Conservation (phyloP, 2,113 vertebrate species). For the Dermatemys mawii region DNA sequence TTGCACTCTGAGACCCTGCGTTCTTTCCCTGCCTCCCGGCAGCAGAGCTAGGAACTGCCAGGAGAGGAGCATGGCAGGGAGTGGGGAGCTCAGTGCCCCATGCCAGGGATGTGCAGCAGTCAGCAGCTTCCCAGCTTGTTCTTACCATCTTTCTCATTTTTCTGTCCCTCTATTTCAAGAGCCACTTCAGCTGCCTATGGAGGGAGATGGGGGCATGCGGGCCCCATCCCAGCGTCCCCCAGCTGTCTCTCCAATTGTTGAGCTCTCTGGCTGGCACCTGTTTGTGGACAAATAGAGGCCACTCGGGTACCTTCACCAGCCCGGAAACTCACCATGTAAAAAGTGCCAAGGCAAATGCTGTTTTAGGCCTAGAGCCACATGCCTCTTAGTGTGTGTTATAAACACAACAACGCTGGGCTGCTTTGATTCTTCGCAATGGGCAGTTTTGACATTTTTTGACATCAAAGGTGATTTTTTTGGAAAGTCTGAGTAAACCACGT, state of each 20-base stretch:
- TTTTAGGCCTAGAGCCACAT: background rate
- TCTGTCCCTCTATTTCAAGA: background rate
- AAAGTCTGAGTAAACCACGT: accelerated
- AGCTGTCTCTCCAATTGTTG: accelerated
- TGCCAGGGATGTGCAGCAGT: background rate
- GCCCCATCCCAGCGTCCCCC: background rate
- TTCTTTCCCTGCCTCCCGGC: accelerated
- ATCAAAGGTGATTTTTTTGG: background rate
- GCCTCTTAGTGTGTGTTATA: background rate
- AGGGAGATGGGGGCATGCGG: background rate
- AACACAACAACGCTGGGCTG: background rate
- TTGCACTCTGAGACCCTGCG: too few species aligned
- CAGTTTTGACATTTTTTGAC: background rate
- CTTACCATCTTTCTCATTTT: background rate
- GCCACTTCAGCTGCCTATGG: background rate
- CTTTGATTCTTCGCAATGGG: background rate
- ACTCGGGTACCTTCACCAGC: background rate
- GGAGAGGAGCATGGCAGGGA: background rate
- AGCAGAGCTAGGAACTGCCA: background rate
- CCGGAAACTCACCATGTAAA: background rate
- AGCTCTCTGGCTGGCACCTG: background rate
- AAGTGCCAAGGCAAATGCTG: background rate
- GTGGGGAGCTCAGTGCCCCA: accelerated
- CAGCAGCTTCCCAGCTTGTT: background rate
- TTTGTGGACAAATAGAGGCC: background rate